Evolutionary conservation across 2,113 vertebrate genomes (phyloP), one percentile per base, ranked within the genome.

Genomic region (Eulemur rufifrons): DNA sequence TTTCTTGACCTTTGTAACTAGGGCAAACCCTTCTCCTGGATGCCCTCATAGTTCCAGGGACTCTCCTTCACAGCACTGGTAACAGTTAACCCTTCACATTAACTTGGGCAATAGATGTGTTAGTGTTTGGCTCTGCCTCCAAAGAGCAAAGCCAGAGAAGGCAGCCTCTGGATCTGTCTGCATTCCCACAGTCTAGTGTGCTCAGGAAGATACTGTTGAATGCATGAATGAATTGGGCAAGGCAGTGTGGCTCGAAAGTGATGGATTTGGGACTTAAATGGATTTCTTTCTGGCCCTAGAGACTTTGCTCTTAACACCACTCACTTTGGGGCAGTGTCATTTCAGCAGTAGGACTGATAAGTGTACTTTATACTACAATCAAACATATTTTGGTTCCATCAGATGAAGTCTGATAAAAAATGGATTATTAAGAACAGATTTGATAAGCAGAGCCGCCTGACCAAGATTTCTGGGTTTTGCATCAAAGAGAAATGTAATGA

Each of bases 361-460:
- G n/a, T 34, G 9, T n/a, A 39, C 50, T 76, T 91, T 81, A 68
- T 50, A 7, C 23, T 64, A 52, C 93, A 71, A 81, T 85, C 21
- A 95, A 80, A 85, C 11, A n/a, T 63, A 63, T 88, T 69, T 89
- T 89, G 39, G 4, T 71, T 76, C 45, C 34, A 45, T 92, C 45
- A 80, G 56, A 85, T 85, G 59, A 81, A 81, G 54, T 37, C 69
- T 52, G 81, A 87, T 78, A 93, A 95, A 95, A 87, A 89, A 52
- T 84, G 64, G 82, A 21, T 95, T 81, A 45, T 66, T 86, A 93
- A 61, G 64, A 74, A 68, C 23, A 84, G 81, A 80, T 39, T 34
- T 94, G 80, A 39, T 86, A 76, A 86, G 78, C 59, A 76, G 83
- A 88, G 25, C 27, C 78, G n/a, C 34, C 52, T 64, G 80, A 74